Evolutionary conservation across 2,888 invertebrate genomes (phyloP).

Genomic region (Arge pagana): DNA sequence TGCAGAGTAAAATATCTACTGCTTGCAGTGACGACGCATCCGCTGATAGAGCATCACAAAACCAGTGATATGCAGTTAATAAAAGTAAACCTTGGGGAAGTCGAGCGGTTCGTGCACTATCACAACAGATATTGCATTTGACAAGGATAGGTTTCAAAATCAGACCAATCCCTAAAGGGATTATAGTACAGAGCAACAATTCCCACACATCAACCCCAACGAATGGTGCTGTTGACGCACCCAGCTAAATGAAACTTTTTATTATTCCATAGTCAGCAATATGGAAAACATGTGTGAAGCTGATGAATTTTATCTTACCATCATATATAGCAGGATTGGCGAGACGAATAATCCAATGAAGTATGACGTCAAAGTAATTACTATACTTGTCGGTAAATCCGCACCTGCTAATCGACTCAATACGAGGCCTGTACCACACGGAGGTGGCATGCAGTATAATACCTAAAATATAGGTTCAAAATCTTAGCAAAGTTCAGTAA

Average conservation of each 20-base stretch:
- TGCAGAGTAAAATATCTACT: conserved; percentile 49
- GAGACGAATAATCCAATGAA: conserved; percentile 51
- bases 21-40: conserved; percentile 51
- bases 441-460: conserved; percentile 55
- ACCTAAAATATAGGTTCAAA: conserved; percentile 41
- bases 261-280: too few species aligned
- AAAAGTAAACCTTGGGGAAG: conserved; percentile 46
- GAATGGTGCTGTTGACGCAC: conserved; percentile 49
- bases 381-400: conserved; percentile 53
- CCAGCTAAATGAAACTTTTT: conserved; percentile 48
- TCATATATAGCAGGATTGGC: conserved; percentile 50
- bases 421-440: conserved; percentile 51
- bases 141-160: conserved; percentile 36
- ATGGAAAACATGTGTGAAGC: too few species aligned
- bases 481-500: too few species aligned
- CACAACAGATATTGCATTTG: conserved; percentile 21
- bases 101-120: conserved; percentile 43
- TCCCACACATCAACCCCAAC: conserved; percentile 51
- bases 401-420: conserved; percentile 49
- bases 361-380: conserved; percentile 48
- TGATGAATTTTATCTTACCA: conserved; percentile 40
- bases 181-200: conserved; percentile 47
- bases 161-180: conserved; percentile 49
- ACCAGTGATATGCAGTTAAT: conserved; percentile 52
- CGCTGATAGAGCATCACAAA: conserved; percentile 52